Conservation (phyloP, 2,797 vertebrate genomes). For the Coregonus ussuriensis region DNA sequence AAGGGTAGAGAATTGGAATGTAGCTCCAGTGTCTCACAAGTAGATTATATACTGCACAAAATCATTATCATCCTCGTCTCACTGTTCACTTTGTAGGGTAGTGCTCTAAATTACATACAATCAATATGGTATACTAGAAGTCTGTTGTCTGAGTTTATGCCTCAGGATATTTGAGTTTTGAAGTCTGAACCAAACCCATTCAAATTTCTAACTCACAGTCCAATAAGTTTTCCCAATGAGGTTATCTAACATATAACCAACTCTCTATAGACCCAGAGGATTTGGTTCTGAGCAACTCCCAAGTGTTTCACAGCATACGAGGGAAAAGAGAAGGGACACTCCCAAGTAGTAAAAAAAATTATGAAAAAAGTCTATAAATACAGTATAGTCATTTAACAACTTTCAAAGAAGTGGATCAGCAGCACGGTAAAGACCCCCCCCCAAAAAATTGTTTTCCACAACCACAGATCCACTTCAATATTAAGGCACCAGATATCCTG, state of each 20-base stretch:
- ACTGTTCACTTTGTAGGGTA: conserved; percentile 14
- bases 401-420: conserved; percentile 49
- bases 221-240: conserved; percentile 20
- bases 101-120: conserved; percentile 37
- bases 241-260: conserved; percentile 29
- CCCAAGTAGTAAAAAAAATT: conserved; percentile 49
- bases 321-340: conserved; percentile 24
- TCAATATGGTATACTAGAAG: conserved; percentile 13
- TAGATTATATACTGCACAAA: conserved; percentile 30
- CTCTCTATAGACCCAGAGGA: conserved; percentile 36
- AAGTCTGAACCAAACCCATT: conserved; percentile 43
- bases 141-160: conserved; percentile 28
- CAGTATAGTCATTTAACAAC: conserved; percentile 44
- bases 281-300: conserved; percentile 52
- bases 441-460: conserved; percentile 46
- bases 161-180: conserved; percentile 19
- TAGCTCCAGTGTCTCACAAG: conserved; percentile 49
- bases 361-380: conserved; percentile 66
- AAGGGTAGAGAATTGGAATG: too few relatives aligned
- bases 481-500: conserved; percentile 50
- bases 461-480: conserved; percentile 42
- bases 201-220: conserved; percentile 52
- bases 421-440: conserved; percentile 49
- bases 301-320: conserved; percentile 48
- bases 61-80: conserved; percentile 7